Evolutionary conservation across 2,113 vertebrate species (phyloP), one percentile per base, ranked within the genome.

Genomic region (Crotophaga sulcirostris): DNA sequence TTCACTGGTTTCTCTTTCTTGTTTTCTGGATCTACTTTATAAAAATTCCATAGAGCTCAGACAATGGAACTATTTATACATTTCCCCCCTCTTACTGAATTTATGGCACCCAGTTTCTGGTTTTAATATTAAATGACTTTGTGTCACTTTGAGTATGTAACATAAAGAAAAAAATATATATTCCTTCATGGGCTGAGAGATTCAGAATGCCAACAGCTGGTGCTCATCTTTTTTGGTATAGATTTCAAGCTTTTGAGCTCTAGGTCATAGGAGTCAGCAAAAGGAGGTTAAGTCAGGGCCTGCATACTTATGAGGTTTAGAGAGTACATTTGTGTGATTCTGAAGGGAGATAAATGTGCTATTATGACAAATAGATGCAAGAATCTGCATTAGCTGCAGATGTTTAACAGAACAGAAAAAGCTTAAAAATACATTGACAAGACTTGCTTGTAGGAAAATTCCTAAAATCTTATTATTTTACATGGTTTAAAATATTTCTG

Each of bases 11-110:
- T 97, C 93, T 97, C 89, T 51, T 94, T 95, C 97, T 97, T 94
- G 85, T 94, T 97, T 97, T 97, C 90, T 94, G 94, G 67, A 95
- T 94, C 74, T 95, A 76, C 94, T 98, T 98, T 96, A 96, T 98
- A 96, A 97, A 98, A 98, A 97, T 95, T 85, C 83, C 97, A 97
- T 91, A 96, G 85, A 96, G 84, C 78, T n/a, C 68, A 92, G 95
- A 92, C n/a, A 97, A 95, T 97, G 95, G 82, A 86, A 59, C 5
- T 93, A 97, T 97, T 97, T 97, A 73, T 59, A 90, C 47, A 14
- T 70, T 96, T 96, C 95, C 89, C 38, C 70, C 31, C 42, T 73
- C 49, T 77, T 28, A 42, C 34, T 64, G 58, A 95, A 93, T 95
- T 58, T n/a, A 67, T 90, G 67, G 47, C 68, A 91, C 54, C 19